Conservation (phyloP, 2,888 invertebrate species). For the Tiliacea citrago region DNA sequence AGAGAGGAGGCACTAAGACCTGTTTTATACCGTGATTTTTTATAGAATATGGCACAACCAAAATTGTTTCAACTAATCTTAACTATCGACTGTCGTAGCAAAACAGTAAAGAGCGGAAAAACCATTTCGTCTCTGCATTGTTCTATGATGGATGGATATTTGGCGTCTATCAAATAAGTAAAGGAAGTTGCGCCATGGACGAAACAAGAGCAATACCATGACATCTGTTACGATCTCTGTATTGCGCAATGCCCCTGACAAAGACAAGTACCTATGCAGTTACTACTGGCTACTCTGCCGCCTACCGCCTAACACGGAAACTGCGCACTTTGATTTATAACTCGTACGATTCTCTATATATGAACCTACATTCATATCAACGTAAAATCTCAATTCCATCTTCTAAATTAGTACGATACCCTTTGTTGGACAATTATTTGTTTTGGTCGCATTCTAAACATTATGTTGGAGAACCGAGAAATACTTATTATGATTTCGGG, state of each 20-base stretch:
- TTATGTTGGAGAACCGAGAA: background rate
- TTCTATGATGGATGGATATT: conserved; percentile 1
- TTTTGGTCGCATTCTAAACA: background rate
- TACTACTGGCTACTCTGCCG: conserved; percentile 18
- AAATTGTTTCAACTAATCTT: conserved; percentile 12
- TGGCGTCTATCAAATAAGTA: conserved; percentile 9
- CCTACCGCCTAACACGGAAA: conserved; percentile 48
- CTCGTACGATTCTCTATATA: conserved; percentile 17
- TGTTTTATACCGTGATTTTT: conserved; percentile 1
- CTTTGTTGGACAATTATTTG: conserved; percentile 1
- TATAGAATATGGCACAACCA: conserved; percentile 2
- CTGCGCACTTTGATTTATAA: conserved; percentile 63
- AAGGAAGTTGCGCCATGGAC: conserved; percentile 13
- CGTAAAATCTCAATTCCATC: conserved; percentile 28
- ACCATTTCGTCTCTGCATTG: conserved; percentile 5
- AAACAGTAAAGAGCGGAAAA: background rate
- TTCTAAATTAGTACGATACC: conserved; percentile 18
- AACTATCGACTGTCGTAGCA: background rate
- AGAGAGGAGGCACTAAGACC: background rate
- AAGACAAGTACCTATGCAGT: conserved; percentile 51
- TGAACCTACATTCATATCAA: conserved; percentile 19
- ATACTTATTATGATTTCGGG: background rate
- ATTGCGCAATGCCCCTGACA: conserved; percentile 66
- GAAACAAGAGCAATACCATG: conserved; percentile 12
- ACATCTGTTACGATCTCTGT: conserved; percentile 45